These are phyloP conservation scores for Caenorhabditis uteleia DNA, from an alignment of 2,888 invertebrate species.

Conservation along the genomic window DNA sequence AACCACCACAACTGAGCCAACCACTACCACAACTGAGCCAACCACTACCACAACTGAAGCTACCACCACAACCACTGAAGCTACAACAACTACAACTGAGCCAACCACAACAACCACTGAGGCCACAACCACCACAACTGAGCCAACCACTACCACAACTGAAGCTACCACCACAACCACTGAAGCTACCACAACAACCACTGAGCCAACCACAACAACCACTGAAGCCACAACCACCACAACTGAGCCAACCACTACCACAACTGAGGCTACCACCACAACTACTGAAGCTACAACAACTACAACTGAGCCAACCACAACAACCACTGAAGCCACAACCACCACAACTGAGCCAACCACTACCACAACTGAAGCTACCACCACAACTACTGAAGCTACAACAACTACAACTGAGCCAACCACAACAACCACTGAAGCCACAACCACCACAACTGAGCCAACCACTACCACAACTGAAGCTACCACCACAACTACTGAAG, in stretches of 20 bases:
- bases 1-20: slow-evolving; percentile 4
- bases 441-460: slow-evolving; percentile 1
- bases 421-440: slow-evolving; percentile 6
- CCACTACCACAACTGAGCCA: slow-evolving; percentile 11
- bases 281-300: slow-evolving; percentile 1
- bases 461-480: slow-evolving; percentile 5
- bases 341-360: slow-evolving; percentile 9
- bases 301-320: slow-evolving; percentile 14
- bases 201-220: slow-evolving; percentile 1
- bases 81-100: slow-evolving; percentile 8
- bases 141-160: slow-evolving; percentile 6
- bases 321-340: slow-evolving; percentile 9
- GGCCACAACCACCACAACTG: slow-evolving; percentile 2
- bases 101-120: slow-evolving; percentile 7
- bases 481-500: slow-evolving; percentile 17
- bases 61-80: slow-evolving; percentile 7
- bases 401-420: slow-evolving; percentile 12
- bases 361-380: slow-evolving; percentile 4
- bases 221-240: slow-evolving; percentile 6
- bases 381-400: neutral
- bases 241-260: slow-evolving; percentile 7
- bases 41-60: neutral
- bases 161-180: neutral
- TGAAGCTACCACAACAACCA: neutral
- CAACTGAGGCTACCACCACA: slow-evolving; percentile 7